Conservation (phyloP, 1,140 invertebrate species). For the Platyura marginata region DNA sequence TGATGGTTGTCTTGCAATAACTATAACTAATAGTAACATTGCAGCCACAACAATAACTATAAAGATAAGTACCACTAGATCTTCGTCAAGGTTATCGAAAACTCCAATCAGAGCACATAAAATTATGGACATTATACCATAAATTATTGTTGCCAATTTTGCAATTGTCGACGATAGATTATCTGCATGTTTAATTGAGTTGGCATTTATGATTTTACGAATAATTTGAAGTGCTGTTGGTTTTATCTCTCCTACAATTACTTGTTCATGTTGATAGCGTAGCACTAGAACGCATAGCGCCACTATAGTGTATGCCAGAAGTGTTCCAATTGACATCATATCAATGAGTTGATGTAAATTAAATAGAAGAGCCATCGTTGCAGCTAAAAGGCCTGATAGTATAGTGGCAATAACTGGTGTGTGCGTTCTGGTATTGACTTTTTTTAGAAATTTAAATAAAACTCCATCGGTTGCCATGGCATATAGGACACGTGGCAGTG, state of each 20-base stretch:
- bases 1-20: slow-evolving; percentile 18
- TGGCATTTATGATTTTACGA: not conserved
- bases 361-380: slow-evolving; percentile 72
- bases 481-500: slow-evolving; percentile 69
- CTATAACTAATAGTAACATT: slow-evolving; percentile 14
- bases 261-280: slow-evolving; percentile 32
- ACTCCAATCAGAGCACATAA: not conserved
- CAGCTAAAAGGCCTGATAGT: slow-evolving; percentile 52
- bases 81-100: not conserved
- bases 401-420: slow-evolving; percentile 71
- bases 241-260: not conserved
- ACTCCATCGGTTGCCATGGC: slow-evolving; percentile 82
- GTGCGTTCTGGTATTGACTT: slow-evolving; percentile 48
- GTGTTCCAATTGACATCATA: slow-evolving; percentile 87
- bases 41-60: slow-evolving; percentile 7
- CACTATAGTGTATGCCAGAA: slow-evolving; percentile 85
- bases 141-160: slow-evolving; percentile 32
- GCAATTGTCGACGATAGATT: slow-evolving; percentile 34
- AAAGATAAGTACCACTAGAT: slow-evolving; percentile 9
- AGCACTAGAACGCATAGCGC: slow-evolving; percentile 76
- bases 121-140: slow-evolving; percentile 11
- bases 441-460: slow-evolving; percentile 53
- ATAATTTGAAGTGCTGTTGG: not conserved
- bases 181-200: slow-evolving; percentile 29
- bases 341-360: slow-evolving; percentile 77